Evolutionary conservation across 2,888 invertebrate species (phyloP).

Genomic region (Drosophila kanekoi): DNA sequence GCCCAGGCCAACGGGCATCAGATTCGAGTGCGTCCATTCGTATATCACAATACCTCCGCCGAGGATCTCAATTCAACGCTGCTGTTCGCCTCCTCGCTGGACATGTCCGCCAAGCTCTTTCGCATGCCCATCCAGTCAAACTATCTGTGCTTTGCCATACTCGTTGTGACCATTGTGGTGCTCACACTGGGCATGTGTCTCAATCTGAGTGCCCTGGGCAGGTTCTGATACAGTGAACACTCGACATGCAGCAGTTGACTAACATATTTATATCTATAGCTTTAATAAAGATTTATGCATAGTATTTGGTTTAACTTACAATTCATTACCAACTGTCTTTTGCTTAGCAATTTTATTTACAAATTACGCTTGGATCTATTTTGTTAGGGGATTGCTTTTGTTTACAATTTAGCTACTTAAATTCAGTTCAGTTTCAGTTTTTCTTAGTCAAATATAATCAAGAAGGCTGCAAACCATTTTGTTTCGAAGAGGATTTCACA

Average conservation of each 20-base stretch:
- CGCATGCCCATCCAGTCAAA: slow-evolving; percentile 90
- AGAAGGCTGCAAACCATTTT: slow-evolving; percentile 18
- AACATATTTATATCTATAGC: slow-evolving; percentile 29
- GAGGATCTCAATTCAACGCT: slow-evolving; percentile 91
- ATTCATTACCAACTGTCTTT: slow-evolving; percentile 40
- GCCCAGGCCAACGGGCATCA: slow-evolving; percentile 92
- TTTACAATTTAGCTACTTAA: slow-evolving; percentile 70
- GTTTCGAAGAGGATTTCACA: background rate
- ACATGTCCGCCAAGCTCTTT: slow-evolving; percentile 91
- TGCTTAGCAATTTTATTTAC: slow-evolving; percentile 68
- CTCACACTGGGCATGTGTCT: slow-evolving; percentile 90
- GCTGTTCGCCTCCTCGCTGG: slow-evolving; percentile 90
- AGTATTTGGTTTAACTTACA: slow-evolving; percentile 36
- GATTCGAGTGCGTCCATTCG: slow-evolving; percentile 91
- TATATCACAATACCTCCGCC: slow-evolving; percentile 91
- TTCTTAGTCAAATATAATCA: slow-evolving; percentile 23
- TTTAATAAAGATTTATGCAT: slow-evolving; percentile 35
- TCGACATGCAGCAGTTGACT: background rate
- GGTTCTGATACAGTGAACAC: slow-evolving; percentile 49
- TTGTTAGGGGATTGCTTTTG: slow-evolving; percentile 43
- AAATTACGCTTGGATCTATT: slow-evolving; percentile 34
- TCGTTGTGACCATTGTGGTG: slow-evolving; percentile 87
- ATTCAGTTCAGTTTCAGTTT: slow-evolving; percentile 62
- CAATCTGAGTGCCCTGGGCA: slow-evolving; percentile 77
- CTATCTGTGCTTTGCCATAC: slow-evolving; percentile 88